Conservation (phyloP, 2,888 invertebrate species). For the Conops quadrifasciatus region DNA sequence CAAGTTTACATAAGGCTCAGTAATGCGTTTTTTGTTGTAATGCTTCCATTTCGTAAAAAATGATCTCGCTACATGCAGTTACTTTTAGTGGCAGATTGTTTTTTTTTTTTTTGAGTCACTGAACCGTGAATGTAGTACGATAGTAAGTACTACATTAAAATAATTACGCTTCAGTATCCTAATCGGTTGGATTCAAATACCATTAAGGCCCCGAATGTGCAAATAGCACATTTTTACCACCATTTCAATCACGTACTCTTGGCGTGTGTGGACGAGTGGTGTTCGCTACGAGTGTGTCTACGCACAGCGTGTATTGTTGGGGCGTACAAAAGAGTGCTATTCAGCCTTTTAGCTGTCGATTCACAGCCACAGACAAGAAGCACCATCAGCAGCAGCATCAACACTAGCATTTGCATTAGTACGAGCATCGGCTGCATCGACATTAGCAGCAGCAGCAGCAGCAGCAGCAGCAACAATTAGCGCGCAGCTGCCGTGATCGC, state of each 20-base stretch:
- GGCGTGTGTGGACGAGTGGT: not conserved
- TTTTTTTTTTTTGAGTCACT: no score
- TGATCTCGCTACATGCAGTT: no score
- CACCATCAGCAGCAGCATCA: conserved; percentile 9
- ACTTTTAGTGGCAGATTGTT: no score
- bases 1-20: no score
- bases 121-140: no score
- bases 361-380: not conserved
- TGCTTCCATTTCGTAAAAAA: no score
- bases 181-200: no score
- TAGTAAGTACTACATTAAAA: not conserved
- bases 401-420: not conserved
- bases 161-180: no score
- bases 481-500: not conserved
- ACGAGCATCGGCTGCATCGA: not conserved
- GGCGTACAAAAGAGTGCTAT: not conserved
- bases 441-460: conserved; percentile 1
- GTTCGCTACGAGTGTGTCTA: conserved; percentile 3
- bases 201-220: no score
- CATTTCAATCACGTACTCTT: no score
- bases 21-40: no score
- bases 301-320: not conserved
- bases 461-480: conserved; percentile 9
- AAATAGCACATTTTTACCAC: no score
- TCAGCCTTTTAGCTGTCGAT: not conserved